Conservation (phyloP, 2,113 vertebrate genomes). For the Hemibagrus wyckioides region DNA sequence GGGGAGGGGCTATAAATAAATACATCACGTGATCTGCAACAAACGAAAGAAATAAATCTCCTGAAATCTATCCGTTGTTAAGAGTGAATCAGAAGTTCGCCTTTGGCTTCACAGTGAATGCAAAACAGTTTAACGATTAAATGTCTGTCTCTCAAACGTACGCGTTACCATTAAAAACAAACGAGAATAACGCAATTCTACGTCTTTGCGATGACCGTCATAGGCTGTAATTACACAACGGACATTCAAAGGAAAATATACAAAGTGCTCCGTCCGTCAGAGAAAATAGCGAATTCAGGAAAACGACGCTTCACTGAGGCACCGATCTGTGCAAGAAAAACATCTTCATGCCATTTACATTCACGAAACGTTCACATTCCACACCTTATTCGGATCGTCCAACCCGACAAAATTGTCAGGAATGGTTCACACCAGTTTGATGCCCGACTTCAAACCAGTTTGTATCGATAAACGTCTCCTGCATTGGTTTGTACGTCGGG, state of each 20-base stretch:
- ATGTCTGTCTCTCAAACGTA: not conserved
- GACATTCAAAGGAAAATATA: constrained; percentile 40
- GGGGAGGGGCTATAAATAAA: not conserved
- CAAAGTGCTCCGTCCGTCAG: constrained; percentile 43
- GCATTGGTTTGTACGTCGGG: constrained; percentile 27
- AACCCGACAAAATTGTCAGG: not conserved
- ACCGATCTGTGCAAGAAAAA: constrained; percentile 46
- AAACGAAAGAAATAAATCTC: not conserved
- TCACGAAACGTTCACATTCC: constrained; percentile 34
- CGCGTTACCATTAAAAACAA: not conserved
- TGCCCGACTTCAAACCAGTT: not conserved
- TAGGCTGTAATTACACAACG: constrained; percentile 3
- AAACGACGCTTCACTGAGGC: constrained; percentile 45
- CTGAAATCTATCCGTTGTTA: constrained; percentile 32
- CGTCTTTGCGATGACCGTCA: not conserved
- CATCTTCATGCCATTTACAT: constrained; percentile 49
- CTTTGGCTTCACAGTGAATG: constrained; percentile 69
- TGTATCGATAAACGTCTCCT: constrained; percentile 1
- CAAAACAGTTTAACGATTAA: constrained; percentile 19
- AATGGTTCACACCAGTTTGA: not conserved
- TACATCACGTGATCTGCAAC: not conserved
- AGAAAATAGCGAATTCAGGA: constrained; percentile 22
- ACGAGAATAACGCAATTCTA: not conserved
- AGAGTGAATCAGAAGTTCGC: constrained; percentile 43
- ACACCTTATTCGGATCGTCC: not conserved